Percentiles rank a stretch among this genome's conserved stretches.
These are phyloP conservation scores for Tetropium fuscum DNA, from an alignment of 2,888 invertebrate species.

Conservation along the genomic window DNA sequence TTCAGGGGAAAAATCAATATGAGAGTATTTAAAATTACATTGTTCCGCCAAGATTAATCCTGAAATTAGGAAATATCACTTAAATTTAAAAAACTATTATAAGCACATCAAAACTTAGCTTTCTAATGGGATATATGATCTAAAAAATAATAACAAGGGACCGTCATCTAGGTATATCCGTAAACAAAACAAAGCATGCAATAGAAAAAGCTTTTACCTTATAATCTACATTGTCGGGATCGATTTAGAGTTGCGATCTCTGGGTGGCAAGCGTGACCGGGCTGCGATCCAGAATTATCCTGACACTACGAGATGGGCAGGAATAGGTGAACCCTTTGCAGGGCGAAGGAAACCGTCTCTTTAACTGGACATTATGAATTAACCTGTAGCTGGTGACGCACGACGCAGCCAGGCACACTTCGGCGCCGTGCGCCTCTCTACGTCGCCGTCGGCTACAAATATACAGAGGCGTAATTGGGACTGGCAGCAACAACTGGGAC, in stretches of 20 bases:
- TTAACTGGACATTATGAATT: slow-evolving; percentile 49
- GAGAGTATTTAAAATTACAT: too few relatives aligned
- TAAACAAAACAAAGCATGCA: too few relatives aligned
- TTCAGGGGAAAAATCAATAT: too few relatives aligned
- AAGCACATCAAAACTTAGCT: too few relatives aligned
- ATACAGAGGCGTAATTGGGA: neutral
- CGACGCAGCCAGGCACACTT: slow-evolving; percentile 45
- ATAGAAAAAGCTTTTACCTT: too few relatives aligned
- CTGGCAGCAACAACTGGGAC: too few relatives aligned
- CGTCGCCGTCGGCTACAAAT: slow-evolving; percentile 3
- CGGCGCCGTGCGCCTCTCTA: slow-evolving; percentile 43
- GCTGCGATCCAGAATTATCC: slow-evolving; percentile 7
- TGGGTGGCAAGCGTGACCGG: slow-evolving; percentile 11
- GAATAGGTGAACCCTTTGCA: slow-evolving; percentile 30
- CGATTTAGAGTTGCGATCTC: neutral
- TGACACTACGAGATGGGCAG: slow-evolving; percentile 7
- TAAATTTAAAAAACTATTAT: too few relatives aligned
- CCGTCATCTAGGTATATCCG: too few relatives aligned
- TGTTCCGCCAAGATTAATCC: too few relatives aligned
- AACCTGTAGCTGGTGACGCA: slow-evolving; percentile 47
- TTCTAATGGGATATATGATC: too few relatives aligned
- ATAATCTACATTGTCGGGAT: slow-evolving; percentile 21
- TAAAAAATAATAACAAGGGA: too few relatives aligned
- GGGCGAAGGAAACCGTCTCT: slow-evolving; percentile 40
- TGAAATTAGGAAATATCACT: too few relatives aligned